A percentile compares a stretch with the other conserved stretches of the same genome.
These are phyloP conservation scores for Aethina tumida DNA, from an alignment of 1,140 invertebrate genomes.

Conservation along the genomic window DNA sequence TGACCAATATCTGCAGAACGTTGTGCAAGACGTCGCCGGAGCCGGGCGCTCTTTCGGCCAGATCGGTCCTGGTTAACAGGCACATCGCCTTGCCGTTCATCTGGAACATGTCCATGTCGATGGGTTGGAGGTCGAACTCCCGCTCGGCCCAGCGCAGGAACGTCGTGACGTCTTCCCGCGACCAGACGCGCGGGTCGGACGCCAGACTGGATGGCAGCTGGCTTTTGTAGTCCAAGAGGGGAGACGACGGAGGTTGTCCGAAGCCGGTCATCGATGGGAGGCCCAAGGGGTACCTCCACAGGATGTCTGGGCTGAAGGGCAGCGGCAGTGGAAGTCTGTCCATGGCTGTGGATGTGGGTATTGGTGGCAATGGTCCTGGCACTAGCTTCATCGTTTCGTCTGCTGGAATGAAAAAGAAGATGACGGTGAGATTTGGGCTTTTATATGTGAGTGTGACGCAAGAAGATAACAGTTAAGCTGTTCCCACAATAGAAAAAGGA, in stretches of 20 bases:
- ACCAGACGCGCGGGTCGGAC: conserved; percentile 82
- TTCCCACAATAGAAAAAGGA: background rate
- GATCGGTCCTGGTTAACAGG: conserved; percentile 77
- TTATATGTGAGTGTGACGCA: background rate
- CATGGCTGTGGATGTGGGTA: conserved; percentile 45
- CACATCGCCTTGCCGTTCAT: conserved; percentile 82
- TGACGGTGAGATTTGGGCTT: background rate
- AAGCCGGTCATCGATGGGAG: conserved; percentile 44
- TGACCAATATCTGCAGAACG: conserved; percentile 77
- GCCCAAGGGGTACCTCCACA: conserved; percentile 73
- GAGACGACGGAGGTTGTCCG: conserved; percentile 52
- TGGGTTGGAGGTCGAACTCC: conserved; percentile 84
- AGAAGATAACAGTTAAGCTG: too few relatives aligned
- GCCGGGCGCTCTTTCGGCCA: conserved; percentile 81
- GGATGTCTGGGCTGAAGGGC: conserved; percentile 64
- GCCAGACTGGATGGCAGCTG: conserved; percentile 71
- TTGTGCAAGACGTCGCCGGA: conserved; percentile 91
- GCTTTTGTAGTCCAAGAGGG: conserved; percentile 74
- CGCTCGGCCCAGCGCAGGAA: conserved; percentile 88
- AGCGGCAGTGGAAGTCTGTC: conserved; percentile 52
- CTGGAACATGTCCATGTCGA: conserved; percentile 90
- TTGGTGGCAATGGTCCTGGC: conserved; percentile 51
- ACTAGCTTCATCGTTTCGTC: conserved; percentile 49
- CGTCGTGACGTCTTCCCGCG: conserved; percentile 75
- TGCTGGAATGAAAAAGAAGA: conserved; percentile 17